phyloP scores from a whole-genome alignment of 2,888 invertebrate genomes.

The Oscheius sp. region DNA sequence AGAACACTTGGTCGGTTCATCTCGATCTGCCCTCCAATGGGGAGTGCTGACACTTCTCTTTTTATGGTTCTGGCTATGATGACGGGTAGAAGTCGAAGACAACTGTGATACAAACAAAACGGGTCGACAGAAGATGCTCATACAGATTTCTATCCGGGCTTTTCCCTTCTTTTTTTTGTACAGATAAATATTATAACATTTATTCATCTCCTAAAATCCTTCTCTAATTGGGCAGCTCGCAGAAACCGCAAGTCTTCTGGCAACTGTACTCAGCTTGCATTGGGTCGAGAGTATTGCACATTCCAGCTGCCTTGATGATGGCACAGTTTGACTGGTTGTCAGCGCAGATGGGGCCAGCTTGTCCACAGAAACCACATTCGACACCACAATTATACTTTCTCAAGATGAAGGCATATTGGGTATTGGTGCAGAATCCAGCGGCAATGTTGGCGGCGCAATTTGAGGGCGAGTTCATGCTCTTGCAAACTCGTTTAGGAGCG shows the following conservation, averaged over 20 bases:
- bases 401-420: not conserved
- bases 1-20: conserved; percentile 4
- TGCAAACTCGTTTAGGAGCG: not conserved
- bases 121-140: conserved; percentile 29
- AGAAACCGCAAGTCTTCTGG: no score
- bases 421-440: conserved; percentile 22
- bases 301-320: not conserved
- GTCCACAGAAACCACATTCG: conserved; percentile 25
- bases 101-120: conserved; percentile 15
- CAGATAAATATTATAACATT: not conserved
- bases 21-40: no score
- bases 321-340: conserved; percentile 12
- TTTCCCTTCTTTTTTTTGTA: not conserved
- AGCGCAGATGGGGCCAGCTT: not conserved
- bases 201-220: no score
- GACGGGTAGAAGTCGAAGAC: not conserved
- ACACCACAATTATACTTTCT: conserved; percentile 31
- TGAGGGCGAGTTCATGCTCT: not conserved
- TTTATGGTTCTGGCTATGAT: not conserved
- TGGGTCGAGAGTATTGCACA: conserved; percentile 11
- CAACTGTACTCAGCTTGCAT: conserved; percentile 16
- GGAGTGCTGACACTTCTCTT: not conserved
- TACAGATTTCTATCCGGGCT: conserved; percentile 22
- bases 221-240: no score
- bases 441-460: not conserved